A percentile compares a stretch with the other conserved stretches of the same genome.
Conservation (phyloP, 2,888 invertebrate genomes). For the Lomographa bimaculata region DNA sequence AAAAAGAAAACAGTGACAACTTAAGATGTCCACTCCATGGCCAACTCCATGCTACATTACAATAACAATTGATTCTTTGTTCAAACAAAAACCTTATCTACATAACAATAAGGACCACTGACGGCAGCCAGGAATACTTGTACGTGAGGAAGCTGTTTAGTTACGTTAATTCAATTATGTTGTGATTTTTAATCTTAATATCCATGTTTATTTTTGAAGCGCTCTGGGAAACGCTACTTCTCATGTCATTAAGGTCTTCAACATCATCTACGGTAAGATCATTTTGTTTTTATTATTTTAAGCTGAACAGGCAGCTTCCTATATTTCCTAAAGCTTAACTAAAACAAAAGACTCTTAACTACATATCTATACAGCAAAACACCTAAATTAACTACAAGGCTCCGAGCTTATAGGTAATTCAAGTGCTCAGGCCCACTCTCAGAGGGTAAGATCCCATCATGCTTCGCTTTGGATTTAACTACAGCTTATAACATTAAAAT, state of each 20-base stretch:
- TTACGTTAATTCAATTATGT: conserved; percentile 65
- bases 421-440: no score
- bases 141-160: conserved; percentile 42
- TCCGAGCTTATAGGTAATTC: no score
- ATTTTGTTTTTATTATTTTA: no score
- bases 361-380: no score
- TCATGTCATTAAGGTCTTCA: neutral
- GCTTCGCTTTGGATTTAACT: no score
- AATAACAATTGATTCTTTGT: conserved; percentile 60
- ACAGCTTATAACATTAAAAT: no score
- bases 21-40: conserved; percentile 68
- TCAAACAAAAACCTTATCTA: conserved; percentile 30
- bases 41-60: conserved; percentile 66
- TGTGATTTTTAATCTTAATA: conserved; percentile 41
- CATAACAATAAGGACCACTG: conserved; percentile 25
- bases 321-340: no score
- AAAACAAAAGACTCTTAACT: no score
- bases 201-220: conserved; percentile 23
- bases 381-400: no score
- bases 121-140: conserved; percentile 13
- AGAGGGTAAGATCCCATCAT: no score
- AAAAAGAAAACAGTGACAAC: conserved; percentile 78
- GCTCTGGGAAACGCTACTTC: conserved; percentile 7
- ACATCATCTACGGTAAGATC: no score
- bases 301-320: no score